These are phyloP conservation scores for Onthophagus taurus DNA, from an alignment of 1,140 invertebrate species.

Conservation along the genomic window DNA sequence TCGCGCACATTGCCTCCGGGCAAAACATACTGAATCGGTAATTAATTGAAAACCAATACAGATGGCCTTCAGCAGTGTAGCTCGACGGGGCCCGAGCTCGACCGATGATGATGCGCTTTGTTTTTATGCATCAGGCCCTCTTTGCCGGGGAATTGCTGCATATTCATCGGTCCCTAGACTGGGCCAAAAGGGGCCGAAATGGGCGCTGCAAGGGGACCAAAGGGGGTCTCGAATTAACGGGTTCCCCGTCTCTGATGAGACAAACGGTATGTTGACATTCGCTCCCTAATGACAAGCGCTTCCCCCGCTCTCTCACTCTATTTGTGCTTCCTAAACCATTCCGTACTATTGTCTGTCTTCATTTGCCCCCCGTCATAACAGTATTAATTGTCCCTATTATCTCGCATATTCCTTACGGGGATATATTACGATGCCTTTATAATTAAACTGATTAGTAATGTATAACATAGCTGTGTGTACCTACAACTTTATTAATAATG, in stretches of 20 bases:
- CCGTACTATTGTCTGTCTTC: constrained; percentile 17
- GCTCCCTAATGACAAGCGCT: constrained; percentile 17
- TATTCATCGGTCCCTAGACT: constrained; percentile 12
- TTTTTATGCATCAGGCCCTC: constrained; percentile 6
- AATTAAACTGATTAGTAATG: too few relatives aligned
- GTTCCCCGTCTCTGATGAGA: constrained; percentile 9
- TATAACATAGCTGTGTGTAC: too few relatives aligned
- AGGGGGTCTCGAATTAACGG: constrained; percentile 14
- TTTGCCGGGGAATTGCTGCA: constrained; percentile 10
- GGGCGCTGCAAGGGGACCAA: too few relatives aligned
- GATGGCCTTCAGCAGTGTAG: constrained; percentile 5
- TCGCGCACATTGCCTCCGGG: constrained; percentile 1
- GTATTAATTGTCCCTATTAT: too few relatives aligned
- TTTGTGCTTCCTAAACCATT: constrained; percentile 16
- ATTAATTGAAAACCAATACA: constrained; percentile 6
- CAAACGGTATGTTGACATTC: constrained; percentile 17
- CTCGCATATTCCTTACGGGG: too few relatives aligned
- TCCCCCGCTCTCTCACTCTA: too few relatives aligned
- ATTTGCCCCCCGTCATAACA: constrained; percentile 9
- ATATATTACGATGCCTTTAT: too few relatives aligned
- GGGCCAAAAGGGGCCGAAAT: too few relatives aligned
- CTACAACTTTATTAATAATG: too few relatives aligned
- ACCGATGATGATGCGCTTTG: constrained; percentile 4
- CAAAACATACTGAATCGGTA: background rate
- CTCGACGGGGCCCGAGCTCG: too few relatives aligned